Evolutionary conservation across 2,888 invertebrate genomes (phyloP).

Genomic region (Uropetala carovei): DNA sequence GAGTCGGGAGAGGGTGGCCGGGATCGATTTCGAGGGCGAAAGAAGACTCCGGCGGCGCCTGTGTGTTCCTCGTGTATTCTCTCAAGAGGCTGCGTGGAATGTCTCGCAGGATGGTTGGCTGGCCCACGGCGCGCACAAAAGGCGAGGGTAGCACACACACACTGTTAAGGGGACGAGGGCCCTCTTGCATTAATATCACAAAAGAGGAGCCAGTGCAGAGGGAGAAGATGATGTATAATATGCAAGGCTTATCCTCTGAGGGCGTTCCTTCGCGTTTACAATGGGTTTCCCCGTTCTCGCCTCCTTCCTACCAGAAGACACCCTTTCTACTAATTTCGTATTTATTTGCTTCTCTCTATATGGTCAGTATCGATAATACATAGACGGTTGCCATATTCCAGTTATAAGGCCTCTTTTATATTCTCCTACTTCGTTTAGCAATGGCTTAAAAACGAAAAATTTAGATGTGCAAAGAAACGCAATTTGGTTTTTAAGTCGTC

Average conservation of each 20-base stretch:
- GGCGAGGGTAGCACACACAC: neutral
- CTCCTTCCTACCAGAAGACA: neutral
- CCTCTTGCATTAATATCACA: neutral
- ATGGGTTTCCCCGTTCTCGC: neutral
- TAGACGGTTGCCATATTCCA: neutral
- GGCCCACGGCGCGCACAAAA: conserved; percentile 23
- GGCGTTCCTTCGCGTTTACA: neutral
- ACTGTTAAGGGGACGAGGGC: neutral
- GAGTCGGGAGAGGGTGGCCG: neutral
- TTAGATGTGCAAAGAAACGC: too few relatives aligned
- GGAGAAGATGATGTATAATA: neutral
- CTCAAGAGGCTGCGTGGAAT: conserved; percentile 32
- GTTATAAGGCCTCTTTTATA: neutral
- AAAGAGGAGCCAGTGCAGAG: neutral
- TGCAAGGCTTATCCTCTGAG: neutral
- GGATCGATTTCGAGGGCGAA: neutral
- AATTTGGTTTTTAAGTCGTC: neutral
- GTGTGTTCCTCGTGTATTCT: conserved; percentile 18
- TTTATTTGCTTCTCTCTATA: neutral
- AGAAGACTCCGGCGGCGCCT: neutral
- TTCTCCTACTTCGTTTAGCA: too few relatives aligned
- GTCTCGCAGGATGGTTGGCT: neutral
- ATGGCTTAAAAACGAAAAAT: too few relatives aligned
- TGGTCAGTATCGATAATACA: neutral
- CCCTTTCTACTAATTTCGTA: neutral